Evolutionary conservation across 2,113 vertebrate species (phyloP).

Genomic region (Brevimyrus niger): DNA sequence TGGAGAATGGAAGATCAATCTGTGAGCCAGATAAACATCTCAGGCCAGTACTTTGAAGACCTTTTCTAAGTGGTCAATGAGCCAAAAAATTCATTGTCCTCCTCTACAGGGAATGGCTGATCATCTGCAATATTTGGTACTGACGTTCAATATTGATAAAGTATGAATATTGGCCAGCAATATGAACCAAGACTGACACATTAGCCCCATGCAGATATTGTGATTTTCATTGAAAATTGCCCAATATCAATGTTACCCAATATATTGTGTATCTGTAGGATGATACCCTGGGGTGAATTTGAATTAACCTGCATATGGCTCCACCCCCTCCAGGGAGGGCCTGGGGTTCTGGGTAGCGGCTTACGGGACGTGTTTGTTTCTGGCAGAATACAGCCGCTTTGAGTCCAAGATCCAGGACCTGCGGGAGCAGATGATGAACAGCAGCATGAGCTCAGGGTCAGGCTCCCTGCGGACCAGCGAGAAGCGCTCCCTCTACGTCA

Average conservation of each 20-base stretch:
- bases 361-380: not conserved
- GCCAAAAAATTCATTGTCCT: not conserved
- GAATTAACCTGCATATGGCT: not conserved
- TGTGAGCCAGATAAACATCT: not conserved
- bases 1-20: not conserved
- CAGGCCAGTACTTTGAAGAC: not conserved
- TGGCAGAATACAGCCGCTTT: slow-evolving; percentile 11
- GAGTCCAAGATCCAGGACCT: slow-evolving; percentile 23
- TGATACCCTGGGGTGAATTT: not conserved
- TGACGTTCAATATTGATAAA: not conserved
- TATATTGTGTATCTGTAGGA: not conserved
- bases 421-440: slow-evolving; percentile 23
- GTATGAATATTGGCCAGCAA: not conserved
- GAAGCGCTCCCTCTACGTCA: slow-evolving; percentile 22
- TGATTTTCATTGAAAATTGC: not conserved
- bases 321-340: not conserved
- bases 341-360: not conserved
- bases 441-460: slow-evolving; percentile 9
- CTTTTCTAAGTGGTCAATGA: not conserved
- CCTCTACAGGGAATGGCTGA: not conserved
- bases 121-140: not conserved
- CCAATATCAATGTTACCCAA: not conserved
- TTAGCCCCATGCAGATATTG: not conserved
- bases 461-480: slow-evolving; percentile 21
- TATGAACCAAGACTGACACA: not conserved